Evolutionary conservation across 2,888 invertebrate species (phyloP).

Genomic region (Apotomis capreana): DNA sequence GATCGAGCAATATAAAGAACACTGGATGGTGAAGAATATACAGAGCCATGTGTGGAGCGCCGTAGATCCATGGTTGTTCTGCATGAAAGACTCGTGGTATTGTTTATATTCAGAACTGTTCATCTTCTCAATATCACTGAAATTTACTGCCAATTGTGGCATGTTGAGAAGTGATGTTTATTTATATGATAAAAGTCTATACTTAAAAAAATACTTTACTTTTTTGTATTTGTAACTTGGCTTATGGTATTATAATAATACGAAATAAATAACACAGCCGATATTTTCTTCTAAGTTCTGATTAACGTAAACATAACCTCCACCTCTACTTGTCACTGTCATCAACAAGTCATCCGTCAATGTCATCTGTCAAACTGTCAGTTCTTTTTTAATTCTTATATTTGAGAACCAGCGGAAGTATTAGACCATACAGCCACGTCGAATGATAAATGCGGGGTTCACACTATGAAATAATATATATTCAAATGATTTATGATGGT

Average conservation of each 20-base stretch:
- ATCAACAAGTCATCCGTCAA: not conserved
- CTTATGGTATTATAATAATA: no score
- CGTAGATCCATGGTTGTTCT: slow-evolving; percentile 81
- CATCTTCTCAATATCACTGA: slow-evolving; percentile 51
- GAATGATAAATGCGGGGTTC: no score
- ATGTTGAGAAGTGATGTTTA: slow-evolving; percentile 7
- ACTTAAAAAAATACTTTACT: not conserved
- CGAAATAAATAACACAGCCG: no score
- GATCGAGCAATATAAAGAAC: slow-evolving; percentile 60
- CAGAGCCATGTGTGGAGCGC: slow-evolving; percentile 77
- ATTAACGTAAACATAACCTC: not conserved
- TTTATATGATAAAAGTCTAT: not conserved
- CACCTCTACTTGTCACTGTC: not conserved
- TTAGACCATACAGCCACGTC: no score
- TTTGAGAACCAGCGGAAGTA: no score
- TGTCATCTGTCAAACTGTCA: no score
- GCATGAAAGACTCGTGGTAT: slow-evolving; percentile 80
- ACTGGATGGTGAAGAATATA: slow-evolving; percentile 71
- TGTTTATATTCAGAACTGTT: slow-evolving; percentile 70
- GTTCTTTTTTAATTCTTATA: no score
- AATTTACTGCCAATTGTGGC: slow-evolving; percentile 4
- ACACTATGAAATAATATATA: no score
- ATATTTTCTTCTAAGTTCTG: no score
- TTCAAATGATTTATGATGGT: no score
- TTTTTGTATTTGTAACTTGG: not conserved